Conservation (phyloP, 2,797 vertebrate species). For the Pyrocephalus nanus region DNA sequence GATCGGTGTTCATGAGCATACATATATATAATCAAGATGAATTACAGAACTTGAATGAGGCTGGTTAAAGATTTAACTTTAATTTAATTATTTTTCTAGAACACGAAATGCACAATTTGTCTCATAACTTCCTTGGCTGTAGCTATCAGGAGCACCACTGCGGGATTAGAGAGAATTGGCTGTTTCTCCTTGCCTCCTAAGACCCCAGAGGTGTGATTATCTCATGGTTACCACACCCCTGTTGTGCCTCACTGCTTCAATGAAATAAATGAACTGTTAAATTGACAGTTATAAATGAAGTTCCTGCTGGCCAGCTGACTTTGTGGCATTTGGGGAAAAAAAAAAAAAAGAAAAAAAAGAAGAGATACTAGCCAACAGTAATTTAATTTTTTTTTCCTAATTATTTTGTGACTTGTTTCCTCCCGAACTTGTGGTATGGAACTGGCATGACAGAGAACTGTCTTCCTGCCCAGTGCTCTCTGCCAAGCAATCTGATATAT, state of each 20-base stretch:
- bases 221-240: constrained; percentile 69
- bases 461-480: background rate
- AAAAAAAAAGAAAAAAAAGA: fast-evolving
- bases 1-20: background rate
- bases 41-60: constrained; percentile 11
- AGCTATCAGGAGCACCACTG: constrained; percentile 52
- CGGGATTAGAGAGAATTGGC: constrained; percentile 70
- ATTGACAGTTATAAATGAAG: constrained; percentile 72
- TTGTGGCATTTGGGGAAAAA: background rate
- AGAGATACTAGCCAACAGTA: background rate
- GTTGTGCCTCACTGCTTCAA: constrained; percentile 64
- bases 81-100: constrained; percentile 34
- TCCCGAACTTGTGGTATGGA: background rate
- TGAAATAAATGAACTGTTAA: constrained; percentile 74
- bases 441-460: background rate
- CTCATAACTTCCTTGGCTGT: constrained; percentile 50
- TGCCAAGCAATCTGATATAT: background rate
- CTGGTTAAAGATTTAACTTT: constrained; percentile 48
- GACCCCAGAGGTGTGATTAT: constrained; percentile 71
- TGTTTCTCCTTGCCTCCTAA: constrained; percentile 60
- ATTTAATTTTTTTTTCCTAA: background rate
- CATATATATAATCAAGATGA: constrained; percentile 17
- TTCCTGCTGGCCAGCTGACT: constrained; percentile 59
- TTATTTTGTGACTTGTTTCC: background rate
- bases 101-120: constrained; percentile 55